A percentile compares a stretch with the other conserved stretches of the same genome.
Conservation (phyloP, 2,888 invertebrate species). For the Athalia rosae region DNA sequence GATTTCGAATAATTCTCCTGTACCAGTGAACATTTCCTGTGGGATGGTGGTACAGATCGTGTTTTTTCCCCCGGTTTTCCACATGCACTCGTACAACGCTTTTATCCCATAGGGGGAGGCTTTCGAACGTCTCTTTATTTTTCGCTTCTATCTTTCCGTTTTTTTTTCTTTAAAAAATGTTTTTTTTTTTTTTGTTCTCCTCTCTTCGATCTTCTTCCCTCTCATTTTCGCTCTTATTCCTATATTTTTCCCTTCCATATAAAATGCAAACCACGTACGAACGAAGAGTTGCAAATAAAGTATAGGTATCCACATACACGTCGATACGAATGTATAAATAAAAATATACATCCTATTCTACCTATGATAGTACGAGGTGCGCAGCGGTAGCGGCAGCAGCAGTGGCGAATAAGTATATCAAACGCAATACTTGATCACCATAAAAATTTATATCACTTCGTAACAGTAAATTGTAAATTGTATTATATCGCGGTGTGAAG, state of each 20-base stretch:
- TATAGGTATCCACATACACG: no score
- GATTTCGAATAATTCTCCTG: not conserved
- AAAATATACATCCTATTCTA: no score
- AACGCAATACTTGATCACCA: conserved; percentile 70
- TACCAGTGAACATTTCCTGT: not conserved
- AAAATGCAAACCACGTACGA: conserved; percentile 44
- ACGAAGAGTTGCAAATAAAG: not conserved
- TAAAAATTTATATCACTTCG: conserved; percentile 70
- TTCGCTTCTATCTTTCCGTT: conserved; percentile 3
- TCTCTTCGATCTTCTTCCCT: conserved; percentile 42
- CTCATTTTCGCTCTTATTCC: conserved; percentile 45
- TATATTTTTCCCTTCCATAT: conserved; percentile 50
- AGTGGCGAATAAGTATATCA: conserved; percentile 56
- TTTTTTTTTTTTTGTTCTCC: conserved; percentile 30
- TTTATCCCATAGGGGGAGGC: conserved; percentile 30
- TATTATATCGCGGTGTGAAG: not conserved
- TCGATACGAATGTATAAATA: no score
- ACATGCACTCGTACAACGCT: conserved; percentile 35
- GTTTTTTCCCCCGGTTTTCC: conserved; percentile 43
- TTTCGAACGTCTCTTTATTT: conserved; percentile 45
- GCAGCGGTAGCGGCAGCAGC: no score
- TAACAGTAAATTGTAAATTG: conserved; percentile 69
- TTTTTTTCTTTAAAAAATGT: no score
- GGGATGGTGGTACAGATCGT: conserved; percentile 6
- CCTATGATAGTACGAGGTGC: no score